These are phyloP conservation scores for Danionella dracula DNA, from an alignment of 2,797 vertebrate genomes.

Conservation along the genomic window DNA sequence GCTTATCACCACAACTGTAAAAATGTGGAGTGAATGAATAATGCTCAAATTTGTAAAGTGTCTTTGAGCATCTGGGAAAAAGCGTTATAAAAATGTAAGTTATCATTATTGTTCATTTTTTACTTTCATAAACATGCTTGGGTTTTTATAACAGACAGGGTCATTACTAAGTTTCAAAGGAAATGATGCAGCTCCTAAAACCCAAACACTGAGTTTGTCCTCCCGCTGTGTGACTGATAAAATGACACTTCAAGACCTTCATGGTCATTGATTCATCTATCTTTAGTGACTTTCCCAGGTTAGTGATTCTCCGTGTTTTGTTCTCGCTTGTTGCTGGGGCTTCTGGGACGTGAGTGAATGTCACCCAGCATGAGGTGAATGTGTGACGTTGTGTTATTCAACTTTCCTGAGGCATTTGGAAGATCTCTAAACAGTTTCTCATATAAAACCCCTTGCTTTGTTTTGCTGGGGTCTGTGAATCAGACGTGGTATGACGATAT, in stretches of 20 bases:
- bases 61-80: too few relatives aligned
- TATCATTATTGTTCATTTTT: too few relatives aligned
- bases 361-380: constrained; percentile 43
- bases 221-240: constrained; percentile 7
- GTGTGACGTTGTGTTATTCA: constrained; percentile 43
- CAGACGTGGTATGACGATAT: constrained; percentile 44
- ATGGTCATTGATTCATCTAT: constrained; percentile 52
- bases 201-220: neutral
- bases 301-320: constrained; percentile 47
- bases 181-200: neutral
- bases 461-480: constrained; percentile 43
- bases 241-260: constrained; percentile 48
- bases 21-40: too few relatives aligned
- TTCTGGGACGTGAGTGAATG: constrained; percentile 41
- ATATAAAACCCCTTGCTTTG: constrained; percentile 28
- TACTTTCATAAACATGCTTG: too few relatives aligned
- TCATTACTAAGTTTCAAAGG: neutral
- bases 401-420: constrained; percentile 43
- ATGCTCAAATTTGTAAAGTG: too few relatives aligned
- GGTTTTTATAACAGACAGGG: neutral
- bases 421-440: constrained; percentile 28
- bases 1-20: too few relatives aligned
- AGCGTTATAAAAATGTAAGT: too few relatives aligned
- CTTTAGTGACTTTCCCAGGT: constrained; percentile 47
- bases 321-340: constrained; percentile 50